A percentile compares a stretch with the other conserved stretches of the same genome.
Evolutionary conservation across 2,113 vertebrate genomes (phyloP).

Genomic region (Scomber scombrus): DNA sequence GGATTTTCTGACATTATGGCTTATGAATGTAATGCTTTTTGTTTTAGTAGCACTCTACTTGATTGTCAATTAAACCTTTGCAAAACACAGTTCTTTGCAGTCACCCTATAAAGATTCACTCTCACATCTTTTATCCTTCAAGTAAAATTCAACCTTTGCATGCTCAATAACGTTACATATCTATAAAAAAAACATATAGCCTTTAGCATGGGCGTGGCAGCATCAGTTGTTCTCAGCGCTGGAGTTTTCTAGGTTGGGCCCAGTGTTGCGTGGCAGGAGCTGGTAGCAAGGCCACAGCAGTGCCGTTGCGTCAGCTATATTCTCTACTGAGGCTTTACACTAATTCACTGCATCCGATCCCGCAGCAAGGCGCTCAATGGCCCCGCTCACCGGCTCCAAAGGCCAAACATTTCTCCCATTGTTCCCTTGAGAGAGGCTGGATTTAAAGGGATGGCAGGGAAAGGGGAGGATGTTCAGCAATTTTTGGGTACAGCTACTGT

Average conservation of each 20-base stretch:
- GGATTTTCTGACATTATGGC: neutral
- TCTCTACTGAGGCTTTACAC: conserved; percentile 76
- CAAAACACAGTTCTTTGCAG: neutral
- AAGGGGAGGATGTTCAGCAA: conserved; percentile 76
- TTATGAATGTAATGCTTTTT: too few species aligned
- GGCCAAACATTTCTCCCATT: conserved; percentile 80
- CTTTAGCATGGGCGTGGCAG: neutral
- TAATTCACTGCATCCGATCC: conserved; percentile 82
- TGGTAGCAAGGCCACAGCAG: conserved; percentile 58
- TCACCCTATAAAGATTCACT: neutral
- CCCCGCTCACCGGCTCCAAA: conserved; percentile 68
- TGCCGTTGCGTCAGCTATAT: conserved; percentile 77
- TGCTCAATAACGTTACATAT: neutral
- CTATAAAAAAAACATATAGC: conserved; percentile 10
- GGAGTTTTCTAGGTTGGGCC: conserved; percentile 51
- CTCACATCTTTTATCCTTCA: neutral
- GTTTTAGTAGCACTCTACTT: neutral
- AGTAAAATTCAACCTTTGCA: neutral
- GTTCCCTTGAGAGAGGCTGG: conserved; percentile 76
- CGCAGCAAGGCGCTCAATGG: conserved; percentile 75
- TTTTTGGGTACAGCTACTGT: conserved; percentile 53
- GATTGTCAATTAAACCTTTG: neutral
- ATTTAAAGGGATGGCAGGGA: conserved; percentile 70
- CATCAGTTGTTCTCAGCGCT: conserved; percentile 31
- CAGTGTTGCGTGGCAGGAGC: conserved; percentile 60